A percentile compares a stretch with the other conserved stretches of the same genome.
Evolutionary conservation across 2,113 vertebrate species (phyloP).

Genomic region (Urocolius indicus): DNA sequence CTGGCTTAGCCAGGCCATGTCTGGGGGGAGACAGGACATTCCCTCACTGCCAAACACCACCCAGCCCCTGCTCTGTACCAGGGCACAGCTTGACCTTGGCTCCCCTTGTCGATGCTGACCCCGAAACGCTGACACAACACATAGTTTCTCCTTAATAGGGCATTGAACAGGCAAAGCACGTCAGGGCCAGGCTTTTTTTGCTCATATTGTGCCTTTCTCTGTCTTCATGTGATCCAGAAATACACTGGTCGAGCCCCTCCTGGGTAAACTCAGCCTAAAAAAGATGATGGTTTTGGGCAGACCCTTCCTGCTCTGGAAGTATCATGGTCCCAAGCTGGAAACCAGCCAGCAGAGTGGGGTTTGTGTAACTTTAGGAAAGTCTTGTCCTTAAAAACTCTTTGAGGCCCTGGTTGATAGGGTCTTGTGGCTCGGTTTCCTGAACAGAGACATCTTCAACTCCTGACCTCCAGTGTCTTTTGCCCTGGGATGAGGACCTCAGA

Average conservation of each 20-base stretch:
- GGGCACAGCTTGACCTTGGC: background rate
- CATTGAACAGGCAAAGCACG: background rate
- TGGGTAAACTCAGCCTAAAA: background rate
- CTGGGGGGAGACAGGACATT: background rate
- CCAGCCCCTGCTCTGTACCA: background rate
- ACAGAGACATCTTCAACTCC: background rate
- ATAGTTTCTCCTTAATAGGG: conserved; percentile 55
- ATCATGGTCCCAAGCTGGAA: background rate
- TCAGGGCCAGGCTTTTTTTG: background rate
- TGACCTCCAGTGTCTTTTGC: no score
- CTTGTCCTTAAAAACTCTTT: background rate
- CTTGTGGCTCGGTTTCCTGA: background rate
- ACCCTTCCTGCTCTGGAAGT: background rate
- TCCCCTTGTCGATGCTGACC: background rate
- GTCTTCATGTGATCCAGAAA: background rate
- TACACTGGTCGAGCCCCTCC: background rate
- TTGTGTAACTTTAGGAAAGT: background rate
- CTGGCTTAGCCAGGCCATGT: background rate
- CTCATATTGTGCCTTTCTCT: background rate
- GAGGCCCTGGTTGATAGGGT: background rate
- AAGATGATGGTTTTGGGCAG: background rate
- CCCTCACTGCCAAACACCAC: background rate
- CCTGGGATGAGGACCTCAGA: background rate
- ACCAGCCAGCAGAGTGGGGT: background rate
- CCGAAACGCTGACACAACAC: conserved; percentile 24